A percentile compares a stretch with the other conserved stretches of the same genome.
Evolutionary conservation across 2,888 invertebrate species (phyloP).

Genomic region (Microctonus brassicae): DNA sequence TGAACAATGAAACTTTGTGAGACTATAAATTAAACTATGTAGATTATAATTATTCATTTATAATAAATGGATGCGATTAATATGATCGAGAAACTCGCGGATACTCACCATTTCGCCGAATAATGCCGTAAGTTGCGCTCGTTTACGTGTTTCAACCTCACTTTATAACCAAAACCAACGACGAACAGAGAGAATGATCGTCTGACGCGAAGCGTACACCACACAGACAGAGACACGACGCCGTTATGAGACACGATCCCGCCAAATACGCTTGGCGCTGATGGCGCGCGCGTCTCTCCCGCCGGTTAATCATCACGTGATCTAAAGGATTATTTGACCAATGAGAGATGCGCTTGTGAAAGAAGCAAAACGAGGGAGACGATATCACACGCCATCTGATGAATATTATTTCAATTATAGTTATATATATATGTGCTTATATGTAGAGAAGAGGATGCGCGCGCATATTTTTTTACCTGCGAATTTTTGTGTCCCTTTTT

Average conservation of each 20-base stretch:
- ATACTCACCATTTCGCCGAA: slow-evolving; percentile 70
- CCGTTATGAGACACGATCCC: slow-evolving; percentile 58
- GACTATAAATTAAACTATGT: slow-evolving; percentile 65
- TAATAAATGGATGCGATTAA: slow-evolving; percentile 59
- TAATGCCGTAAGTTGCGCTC: slow-evolving; percentile 38
- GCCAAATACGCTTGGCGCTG: slow-evolving; percentile 67
- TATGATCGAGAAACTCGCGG: slow-evolving; percentile 65
- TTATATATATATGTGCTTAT: too few relatives aligned
- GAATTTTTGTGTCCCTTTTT: too few relatives aligned
- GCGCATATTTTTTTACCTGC: too few relatives aligned
- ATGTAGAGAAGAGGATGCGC: not conserved
- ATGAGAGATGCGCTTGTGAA: slow-evolving; percentile 45
- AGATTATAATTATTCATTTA: slow-evolving; percentile 49
- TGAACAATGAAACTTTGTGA: slow-evolving; percentile 74
- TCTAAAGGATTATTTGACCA: slow-evolving; percentile 51
- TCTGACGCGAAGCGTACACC: slow-evolving; percentile 51
- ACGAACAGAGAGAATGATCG: not conserved
- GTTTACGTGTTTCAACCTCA: slow-evolving; percentile 52
- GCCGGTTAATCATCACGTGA: slow-evolving; percentile 66
- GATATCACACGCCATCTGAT: not conserved
- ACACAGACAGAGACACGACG: slow-evolving; percentile 48
- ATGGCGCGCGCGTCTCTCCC: slow-evolving; percentile 48
- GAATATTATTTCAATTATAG: too few relatives aligned
- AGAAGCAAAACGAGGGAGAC: not conserved
- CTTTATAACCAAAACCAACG: slow-evolving; percentile 3